Evolutionary conservation across 2,888 invertebrate species (phyloP).

Genomic region (Zeuzera pyrina): DNA sequence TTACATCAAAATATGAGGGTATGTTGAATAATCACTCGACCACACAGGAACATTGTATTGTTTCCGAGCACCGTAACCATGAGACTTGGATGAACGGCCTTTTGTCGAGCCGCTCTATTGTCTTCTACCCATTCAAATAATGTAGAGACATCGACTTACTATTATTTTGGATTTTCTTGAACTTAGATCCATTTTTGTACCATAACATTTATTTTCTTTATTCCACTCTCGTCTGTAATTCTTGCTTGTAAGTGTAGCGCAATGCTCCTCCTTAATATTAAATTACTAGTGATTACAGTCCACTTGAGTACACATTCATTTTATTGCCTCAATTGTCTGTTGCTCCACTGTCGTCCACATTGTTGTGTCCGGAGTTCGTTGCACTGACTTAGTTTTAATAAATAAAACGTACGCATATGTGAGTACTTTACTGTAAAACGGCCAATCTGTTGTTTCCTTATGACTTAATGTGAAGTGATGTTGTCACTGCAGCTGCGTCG

Average conservation of each 20-base stretch:
- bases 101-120: slow-evolving; percentile 54
- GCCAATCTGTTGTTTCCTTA: slow-evolving; percentile 3
- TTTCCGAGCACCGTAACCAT: slow-evolving; percentile 42
- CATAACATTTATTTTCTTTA: too few species aligned
- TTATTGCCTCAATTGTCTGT: slow-evolving; percentile 63
- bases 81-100: slow-evolving; percentile 44
- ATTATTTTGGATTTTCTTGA: not conserved
- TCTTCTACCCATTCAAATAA: slow-evolving; percentile 25
- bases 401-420: slow-evolving; percentile 7
- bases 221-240: too few species aligned
- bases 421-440: slow-evolving; percentile 7
- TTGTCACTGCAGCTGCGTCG: too few species aligned
- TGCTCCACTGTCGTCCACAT: slow-evolving; percentile 48
- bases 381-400: slow-evolving; percentile 27
- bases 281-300: slow-evolving; percentile 48
- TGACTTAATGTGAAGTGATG: too few species aligned
- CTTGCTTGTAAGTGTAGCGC: too few species aligned
- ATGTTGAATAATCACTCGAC: slow-evolving; percentile 47
- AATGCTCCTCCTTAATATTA: slow-evolving; percentile 44
- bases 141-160: not conserved
- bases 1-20: slow-evolving; percentile 31
- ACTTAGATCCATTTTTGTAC: not conserved
- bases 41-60: slow-evolving; percentile 54
- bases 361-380: slow-evolving; percentile 46
- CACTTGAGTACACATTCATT: slow-evolving; percentile 53